Conservation (phyloP, 2,888 invertebrate genomes). For the Eumacrocentrus americanus region DNA sequence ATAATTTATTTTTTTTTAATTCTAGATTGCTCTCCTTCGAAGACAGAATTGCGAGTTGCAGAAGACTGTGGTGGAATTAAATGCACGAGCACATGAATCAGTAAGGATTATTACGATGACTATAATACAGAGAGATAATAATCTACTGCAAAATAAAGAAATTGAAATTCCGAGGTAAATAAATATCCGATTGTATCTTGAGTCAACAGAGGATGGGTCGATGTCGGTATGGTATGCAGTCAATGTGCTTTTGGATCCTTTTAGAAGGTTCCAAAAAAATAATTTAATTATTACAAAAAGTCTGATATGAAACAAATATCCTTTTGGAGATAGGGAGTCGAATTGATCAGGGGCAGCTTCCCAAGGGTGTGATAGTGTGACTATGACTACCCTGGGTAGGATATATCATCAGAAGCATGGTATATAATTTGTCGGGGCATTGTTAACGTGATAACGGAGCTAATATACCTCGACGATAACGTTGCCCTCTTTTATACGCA, state of each 20-base stretch:
- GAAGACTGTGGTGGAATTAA: constrained; percentile 53
- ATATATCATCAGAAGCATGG: not conserved
- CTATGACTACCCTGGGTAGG: not conserved
- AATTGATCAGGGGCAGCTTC: too few relatives aligned
- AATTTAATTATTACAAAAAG: too few relatives aligned
- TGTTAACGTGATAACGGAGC: not conserved
- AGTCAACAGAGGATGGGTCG: constrained; percentile 35
- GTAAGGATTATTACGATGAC: constrained; percentile 51
- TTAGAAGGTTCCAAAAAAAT: not conserved
- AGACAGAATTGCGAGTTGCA: constrained; percentile 56
- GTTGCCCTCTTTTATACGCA: not conserved
- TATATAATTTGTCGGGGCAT: not conserved
- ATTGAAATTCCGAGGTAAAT: constrained; percentile 1
- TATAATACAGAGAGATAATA: too few relatives aligned
- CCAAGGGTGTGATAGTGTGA: too few relatives aligned
- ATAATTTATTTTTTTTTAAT: constrained; percentile 21
- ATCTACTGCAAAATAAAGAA: constrained; percentile 10
- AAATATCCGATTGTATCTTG: constrained; percentile 12
- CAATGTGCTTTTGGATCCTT: not conserved
- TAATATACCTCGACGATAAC: not conserved
- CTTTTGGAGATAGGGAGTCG: not conserved
- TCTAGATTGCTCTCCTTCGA: constrained; percentile 55
- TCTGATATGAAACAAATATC: not conserved
- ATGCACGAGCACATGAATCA: constrained; percentile 48
- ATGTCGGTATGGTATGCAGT: not conserved